Percentiles rank a stretch among this genome's conserved stretches.
Conservation (phyloP, 2,797 vertebrate species). For the Scolopax rusticola region DNA sequence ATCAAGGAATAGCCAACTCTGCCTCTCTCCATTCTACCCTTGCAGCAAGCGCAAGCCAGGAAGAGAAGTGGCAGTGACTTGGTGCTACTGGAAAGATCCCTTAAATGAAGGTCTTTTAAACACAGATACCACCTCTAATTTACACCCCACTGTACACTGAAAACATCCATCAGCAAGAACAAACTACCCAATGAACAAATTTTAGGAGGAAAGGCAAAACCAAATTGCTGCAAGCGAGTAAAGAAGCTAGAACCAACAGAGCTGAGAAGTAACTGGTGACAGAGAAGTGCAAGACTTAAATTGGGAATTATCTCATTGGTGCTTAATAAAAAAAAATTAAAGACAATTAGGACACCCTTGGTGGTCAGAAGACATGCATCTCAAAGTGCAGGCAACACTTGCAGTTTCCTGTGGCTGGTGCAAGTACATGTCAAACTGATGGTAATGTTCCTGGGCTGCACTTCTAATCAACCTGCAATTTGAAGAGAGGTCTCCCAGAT, state of each 20-base stretch:
- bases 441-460: background rate
- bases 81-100: background rate
- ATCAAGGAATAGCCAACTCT: background rate
- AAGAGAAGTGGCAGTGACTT: background rate
- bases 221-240: background rate
- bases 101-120: background rate
- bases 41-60: rapidly evolving
- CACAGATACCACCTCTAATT: background rate
- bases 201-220: background rate
- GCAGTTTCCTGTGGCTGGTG: background rate
- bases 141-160: background rate
- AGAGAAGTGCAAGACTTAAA: background rate
- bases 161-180: background rate
- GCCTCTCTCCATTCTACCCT: background rate
- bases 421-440: background rate
- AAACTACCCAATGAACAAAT: background rate
- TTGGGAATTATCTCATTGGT: background rate
- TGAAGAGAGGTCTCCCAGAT: slow-evolving; percentile 41
- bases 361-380: background rate
- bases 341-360: background rate
- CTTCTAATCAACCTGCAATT: slow-evolving; percentile 37
- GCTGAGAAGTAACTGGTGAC: background rate
- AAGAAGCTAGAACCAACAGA: rapidly evolving
- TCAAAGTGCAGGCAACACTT: background rate
- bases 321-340: background rate